A percentile compares a stretch with the other conserved stretches of the same genome.
Conservation (phyloP, 2,888 invertebrate genomes). For the Stenolophus ochropezus region DNA sequence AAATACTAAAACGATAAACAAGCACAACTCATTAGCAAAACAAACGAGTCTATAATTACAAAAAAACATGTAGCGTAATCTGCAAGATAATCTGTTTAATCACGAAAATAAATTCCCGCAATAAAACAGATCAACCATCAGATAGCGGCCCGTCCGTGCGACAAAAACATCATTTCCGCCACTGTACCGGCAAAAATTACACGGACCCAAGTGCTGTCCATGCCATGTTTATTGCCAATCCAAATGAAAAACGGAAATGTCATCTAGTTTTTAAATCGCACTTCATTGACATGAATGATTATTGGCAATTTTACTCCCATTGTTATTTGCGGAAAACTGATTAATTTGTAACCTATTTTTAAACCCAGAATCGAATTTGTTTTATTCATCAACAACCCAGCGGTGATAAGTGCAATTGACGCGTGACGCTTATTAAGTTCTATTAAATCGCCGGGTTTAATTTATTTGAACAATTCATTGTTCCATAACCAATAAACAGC, state of each 20-base stretch:
- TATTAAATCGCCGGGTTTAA: too few species aligned
- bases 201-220: background rate
- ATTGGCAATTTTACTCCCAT: background rate
- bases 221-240: background rate
- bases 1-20: constrained; percentile 14
- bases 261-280: background rate
- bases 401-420: too few species aligned
- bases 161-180: constrained; percentile 5
- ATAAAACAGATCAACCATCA: constrained; percentile 11
- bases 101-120: constrained; percentile 5
- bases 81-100: constrained; percentile 25
- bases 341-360: background rate
- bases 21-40: background rate
- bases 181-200: background rate
- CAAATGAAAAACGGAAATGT: background rate
- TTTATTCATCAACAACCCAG: too few species aligned
- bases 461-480: too few species aligned
- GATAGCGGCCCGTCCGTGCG: background rate
- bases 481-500: too few species aligned
- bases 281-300: background rate
- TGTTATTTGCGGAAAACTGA: background rate
- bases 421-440: too few species aligned
- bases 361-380: too few species aligned
- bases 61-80: constrained; percentile 22
- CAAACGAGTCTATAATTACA: constrained; percentile 7